Evolutionary conservation across 2,113 vertebrate species (phyloP).

Genomic region (Ranitomeya imitator): DNA sequence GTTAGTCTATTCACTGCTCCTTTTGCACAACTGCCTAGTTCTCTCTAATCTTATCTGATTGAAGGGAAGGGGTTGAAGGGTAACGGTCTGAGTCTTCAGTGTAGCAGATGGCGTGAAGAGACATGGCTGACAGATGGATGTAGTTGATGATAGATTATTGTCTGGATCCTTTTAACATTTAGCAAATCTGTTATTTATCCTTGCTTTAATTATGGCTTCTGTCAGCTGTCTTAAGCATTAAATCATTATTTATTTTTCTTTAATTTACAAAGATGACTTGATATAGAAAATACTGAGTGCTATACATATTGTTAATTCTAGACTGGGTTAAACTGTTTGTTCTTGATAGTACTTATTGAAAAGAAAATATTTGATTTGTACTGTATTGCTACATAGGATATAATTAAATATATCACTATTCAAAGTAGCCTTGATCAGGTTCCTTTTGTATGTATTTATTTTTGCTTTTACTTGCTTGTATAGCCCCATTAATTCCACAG

Average conservation of each 20-base stretch:
- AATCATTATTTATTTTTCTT: not conserved
- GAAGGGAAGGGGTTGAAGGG: not conserved
- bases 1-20: not conserved
- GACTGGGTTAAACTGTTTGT: no score
- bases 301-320: no score
- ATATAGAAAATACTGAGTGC: no score
- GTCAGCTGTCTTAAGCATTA: not conserved
- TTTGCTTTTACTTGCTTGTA: no score
- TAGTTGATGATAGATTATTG: not conserved
- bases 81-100: not conserved
- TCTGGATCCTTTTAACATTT: not conserved
- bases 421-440: no score
- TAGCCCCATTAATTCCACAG: no score
- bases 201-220: not conserved
- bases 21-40: constrained; percentile 24
- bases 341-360: no score
- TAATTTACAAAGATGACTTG: no score
- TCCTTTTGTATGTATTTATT: no score
- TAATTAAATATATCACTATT: no score
- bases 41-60: constrained; percentile 30
- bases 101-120: constrained; percentile 29
- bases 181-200: constrained; percentile 7
- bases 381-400: no score
- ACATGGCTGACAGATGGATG: not conserved
- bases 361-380: no score